Evolutionary conservation across 1,140 invertebrate species (phyloP).

Genomic region (Drosophila obscura): DNA sequence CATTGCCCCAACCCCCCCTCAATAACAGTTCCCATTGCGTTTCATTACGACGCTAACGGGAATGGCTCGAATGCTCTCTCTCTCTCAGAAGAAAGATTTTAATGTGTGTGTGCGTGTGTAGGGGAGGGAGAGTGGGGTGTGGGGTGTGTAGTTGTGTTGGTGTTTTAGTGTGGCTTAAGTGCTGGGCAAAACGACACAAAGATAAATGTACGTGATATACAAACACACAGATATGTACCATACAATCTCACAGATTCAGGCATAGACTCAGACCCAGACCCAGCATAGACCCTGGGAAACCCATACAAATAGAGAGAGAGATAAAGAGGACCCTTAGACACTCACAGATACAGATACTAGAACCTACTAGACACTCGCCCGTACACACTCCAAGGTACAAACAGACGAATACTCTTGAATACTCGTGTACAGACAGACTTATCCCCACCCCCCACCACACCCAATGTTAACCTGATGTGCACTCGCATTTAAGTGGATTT

Average conservation of each 20-base stretch:
- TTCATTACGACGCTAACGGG: conserved; percentile 75
- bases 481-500: conserved; percentile 72
- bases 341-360: too few relatives aligned
- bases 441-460: too few relatives aligned
- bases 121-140: conserved; percentile 13
- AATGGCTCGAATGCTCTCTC: conserved; percentile 42
- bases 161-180: conserved; percentile 78
- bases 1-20: conserved; percentile 1
- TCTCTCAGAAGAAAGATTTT: conserved; percentile 51
- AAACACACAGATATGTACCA: conserved; percentile 12
- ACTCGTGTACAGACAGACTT: conserved; percentile 12
- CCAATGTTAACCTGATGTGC: conserved; percentile 50
- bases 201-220: conserved; percentile 80
- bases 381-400: too few relatives aligned
- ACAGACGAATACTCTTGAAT: not conserved
- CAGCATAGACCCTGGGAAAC: not conserved
- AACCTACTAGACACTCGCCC: too few relatives aligned
- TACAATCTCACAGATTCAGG: conserved; percentile 11
- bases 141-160: conserved; percentile 30
- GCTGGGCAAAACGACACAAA: conserved; percentile 77
- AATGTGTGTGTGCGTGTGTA: conserved; percentile 30
- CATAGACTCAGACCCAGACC: conserved; percentile 27
- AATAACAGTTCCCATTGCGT: conserved; percentile 74
- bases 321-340: too few relatives aligned
- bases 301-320: not conserved